Evolutionary conservation across 2,888 invertebrate species (phyloP).

Genomic region (Tenodera sinensis): DNA sequence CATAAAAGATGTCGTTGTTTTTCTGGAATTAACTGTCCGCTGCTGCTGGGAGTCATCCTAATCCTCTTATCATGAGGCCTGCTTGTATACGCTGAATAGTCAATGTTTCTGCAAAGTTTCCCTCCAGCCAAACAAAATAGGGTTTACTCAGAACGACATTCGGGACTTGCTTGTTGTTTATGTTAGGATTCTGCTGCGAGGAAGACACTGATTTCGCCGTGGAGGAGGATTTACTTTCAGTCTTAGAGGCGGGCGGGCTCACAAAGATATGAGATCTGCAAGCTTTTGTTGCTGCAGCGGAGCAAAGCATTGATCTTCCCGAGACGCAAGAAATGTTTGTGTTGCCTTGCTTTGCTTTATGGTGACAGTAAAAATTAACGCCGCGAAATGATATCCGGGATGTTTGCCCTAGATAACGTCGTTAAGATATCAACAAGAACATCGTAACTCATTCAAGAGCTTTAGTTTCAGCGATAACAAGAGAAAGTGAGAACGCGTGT

Average conservation of each 20-base stretch:
- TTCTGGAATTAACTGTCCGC: not conserved
- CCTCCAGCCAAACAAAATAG: not conserved
- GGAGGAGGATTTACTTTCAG: not conserved
- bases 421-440: not conserved
- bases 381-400: not conserved
- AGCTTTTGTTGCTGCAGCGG: not conserved
- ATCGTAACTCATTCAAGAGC: not conserved
- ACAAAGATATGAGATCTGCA: not conserved
- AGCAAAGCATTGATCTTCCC: not conserved
- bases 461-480: not conserved
- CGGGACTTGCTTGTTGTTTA: not conserved
- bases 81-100: not conserved
- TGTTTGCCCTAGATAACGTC: not conserved
- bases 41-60: not conserved
- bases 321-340: not conserved
- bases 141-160: not conserved
- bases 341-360: not conserved
- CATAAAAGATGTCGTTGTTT: not conserved
- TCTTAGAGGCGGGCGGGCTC: not conserved
- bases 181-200: not conserved
- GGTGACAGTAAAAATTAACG: not conserved
- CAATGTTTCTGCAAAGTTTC: constrained; percentile 4
- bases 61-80: constrained; percentile 1
- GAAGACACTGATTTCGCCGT: not conserved
- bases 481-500: not conserved